Base-by-base conservation (phyloP, 2,888 invertebrate genomes). In the Apotomis capreana region DNA sequence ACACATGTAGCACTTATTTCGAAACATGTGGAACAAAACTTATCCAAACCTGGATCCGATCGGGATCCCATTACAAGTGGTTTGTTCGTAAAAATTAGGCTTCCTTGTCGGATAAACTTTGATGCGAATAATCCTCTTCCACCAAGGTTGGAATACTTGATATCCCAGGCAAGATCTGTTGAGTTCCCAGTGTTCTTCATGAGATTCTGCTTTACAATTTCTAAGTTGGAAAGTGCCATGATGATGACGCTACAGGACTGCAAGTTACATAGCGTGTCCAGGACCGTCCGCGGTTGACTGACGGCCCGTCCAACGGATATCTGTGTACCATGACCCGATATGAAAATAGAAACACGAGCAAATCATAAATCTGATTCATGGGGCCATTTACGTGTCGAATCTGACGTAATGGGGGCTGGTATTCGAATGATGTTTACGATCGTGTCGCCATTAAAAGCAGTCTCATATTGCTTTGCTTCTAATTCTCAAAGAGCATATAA, bases 111-210 rank as follows among this genome's bases (percentile, higher is more conserved):
- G 62, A 97, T 95, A 77, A 94, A 92, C 69, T 94, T 89, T 2
- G 88, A 90, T 44, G 96, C 96, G 78, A 96, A 95, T 26, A 97
- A 79, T 40, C 97, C 97, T 76, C 96, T 94, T 15, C 96, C 97
- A 37, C 95, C 94, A 12, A 95, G 83, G 12, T 83, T 78, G 0
- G 96, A 96, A 76, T 88, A 83, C 75, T 88, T 90, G 64, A 96
- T 91, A 59, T 84, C 88, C 95, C 96, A 96, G n/a, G 75, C 78
- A 1, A 76, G 74, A 46, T 76, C 73, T 58, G 60, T 51, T 49
- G 69, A 49, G 26, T 80, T 80, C 72, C 79, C 79, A 61, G 80
- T 72, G 46, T 80, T 76, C 64, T 77, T 65, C 46, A 55, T 74
- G 49, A 82, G 74, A 15, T 79, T 68, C 1, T 73, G 71, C n/a